These are phyloP conservation scores for Hippocampus abdominalis DNA, from an alignment of 2,113 vertebrate genomes.

Conservation along the genomic window DNA sequence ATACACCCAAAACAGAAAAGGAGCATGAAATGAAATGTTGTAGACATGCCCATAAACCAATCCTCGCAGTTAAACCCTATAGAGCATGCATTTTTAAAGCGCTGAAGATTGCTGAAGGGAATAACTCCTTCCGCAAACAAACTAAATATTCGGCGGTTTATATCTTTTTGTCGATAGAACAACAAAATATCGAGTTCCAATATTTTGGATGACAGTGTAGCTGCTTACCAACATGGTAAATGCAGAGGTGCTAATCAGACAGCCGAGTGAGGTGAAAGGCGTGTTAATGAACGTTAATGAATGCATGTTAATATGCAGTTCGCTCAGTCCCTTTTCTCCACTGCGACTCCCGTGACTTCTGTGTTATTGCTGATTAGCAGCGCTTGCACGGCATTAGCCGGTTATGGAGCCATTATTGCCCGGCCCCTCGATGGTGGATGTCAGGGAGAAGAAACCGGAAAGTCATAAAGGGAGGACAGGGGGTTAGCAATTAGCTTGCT, in stretches of 20 bases:
- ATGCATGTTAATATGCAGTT: not conserved
- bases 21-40: too few relatives aligned
- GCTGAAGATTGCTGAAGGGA: not conserved
- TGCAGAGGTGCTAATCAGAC: not conserved
- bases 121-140: not conserved
- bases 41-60: too few relatives aligned
- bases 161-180: not conserved
- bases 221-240: not conserved
- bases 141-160: too few relatives aligned
- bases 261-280: not conserved
- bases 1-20: too few relatives aligned
- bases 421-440: not conserved
- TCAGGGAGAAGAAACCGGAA: not conserved
- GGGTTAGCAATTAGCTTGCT: not conserved
- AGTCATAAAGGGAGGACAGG: not conserved
- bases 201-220: not conserved
- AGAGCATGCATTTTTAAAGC: not conserved
- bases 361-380: conserved; percentile 7
- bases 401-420: not conserved
- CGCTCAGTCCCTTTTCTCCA: not conserved
- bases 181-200: not conserved
- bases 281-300: not conserved
- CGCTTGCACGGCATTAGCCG: not conserved
- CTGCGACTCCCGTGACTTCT: not conserved
- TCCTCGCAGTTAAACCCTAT: too few relatives aligned